These are phyloP conservation scores for Clarias platycephalus DNA, from an alignment of 2,797 vertebrate species.

Conservation along the genomic window DNA sequence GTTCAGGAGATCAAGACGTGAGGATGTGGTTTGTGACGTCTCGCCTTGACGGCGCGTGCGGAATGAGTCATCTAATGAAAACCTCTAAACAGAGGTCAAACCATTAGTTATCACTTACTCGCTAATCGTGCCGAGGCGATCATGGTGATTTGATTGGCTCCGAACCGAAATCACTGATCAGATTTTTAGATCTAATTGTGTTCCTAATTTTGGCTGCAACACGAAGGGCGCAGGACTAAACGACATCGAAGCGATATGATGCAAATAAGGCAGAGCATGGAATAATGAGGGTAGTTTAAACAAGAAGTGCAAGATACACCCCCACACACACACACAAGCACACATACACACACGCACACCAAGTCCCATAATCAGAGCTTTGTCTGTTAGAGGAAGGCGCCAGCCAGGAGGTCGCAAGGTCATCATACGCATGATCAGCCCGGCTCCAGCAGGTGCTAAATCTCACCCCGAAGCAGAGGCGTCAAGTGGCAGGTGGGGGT, in stretches of 20 bases:
- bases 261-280: neutral
- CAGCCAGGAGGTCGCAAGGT: neutral
- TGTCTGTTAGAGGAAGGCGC: slow-evolving; percentile 25
- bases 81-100: neutral
- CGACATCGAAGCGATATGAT: neutral
- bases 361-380: slow-evolving; percentile 22
- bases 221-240: neutral
- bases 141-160: neutral
- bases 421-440: slow-evolving; percentile 23
- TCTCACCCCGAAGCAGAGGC: slow-evolving; percentile 38
- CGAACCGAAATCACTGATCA: neutral
- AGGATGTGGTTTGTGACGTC: neutral
- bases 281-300: neutral
- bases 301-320: neutral
- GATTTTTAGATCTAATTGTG: neutral
- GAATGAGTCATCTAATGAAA: neutral
- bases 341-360: neutral
- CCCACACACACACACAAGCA: neutral
- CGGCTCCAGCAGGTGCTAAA: slow-evolving; percentile 44
- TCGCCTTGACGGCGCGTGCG: neutral
- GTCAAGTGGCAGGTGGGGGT: slow-evolving; percentile 48
- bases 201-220: neutral
- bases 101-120: neutral
- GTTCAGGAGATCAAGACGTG: no score
- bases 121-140: neutral